Evolutionary conservation across 2,888 invertebrate genomes (phyloP), one percentile per base, ranked within the genome.

Genomic region (Megamerina dolium): DNA sequence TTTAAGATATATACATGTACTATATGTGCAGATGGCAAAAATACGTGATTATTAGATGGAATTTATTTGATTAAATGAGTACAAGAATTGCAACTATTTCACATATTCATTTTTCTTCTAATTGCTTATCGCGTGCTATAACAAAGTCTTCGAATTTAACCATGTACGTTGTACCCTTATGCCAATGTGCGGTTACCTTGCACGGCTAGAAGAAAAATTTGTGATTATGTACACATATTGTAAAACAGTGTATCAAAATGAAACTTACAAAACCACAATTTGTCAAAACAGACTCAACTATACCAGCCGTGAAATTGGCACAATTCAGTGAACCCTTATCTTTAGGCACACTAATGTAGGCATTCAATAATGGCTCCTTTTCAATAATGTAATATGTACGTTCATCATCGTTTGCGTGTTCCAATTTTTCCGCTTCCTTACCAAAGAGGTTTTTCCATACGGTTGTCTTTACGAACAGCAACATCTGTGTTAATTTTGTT

Each of bases 151-250:
- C 95, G 73, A 96, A 95, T 73, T 94, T 93, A 8, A 99, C 93
- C 90, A 97, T 94, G 67, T 96, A 99, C 0, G 97, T 96, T 8
- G 97, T 97, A 30, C 96, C 99, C 70, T 97, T 95, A 70, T 99
- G 97, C 95, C 96, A 97, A 70, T 97, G 96, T 0, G 96, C 95
- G 1, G 95, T 88, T 6, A 99, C 97, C 75, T 96, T 96, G 31
- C 94, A 93, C 3, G 95, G 87, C 96, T 97, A 75, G 48, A 84
- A 82, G 37, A 51, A 9, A 41, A 35, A 4, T 14, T n/a, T n/a
- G 20, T 8, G 5, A 35, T 9, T 12, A n/a, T n/a, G n/a, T n/a
- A n/a, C n/a, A n/a, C n/a, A n/a, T n/a, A n/a, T n/a, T n/a, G n/a
- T n/a, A n/a, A n/a, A 35, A 13, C 20, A 16, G 17, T 32, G 30